Conservation (phyloP, 2,888 invertebrate genomes). For the Gymnoscelis rufifasciata region DNA sequence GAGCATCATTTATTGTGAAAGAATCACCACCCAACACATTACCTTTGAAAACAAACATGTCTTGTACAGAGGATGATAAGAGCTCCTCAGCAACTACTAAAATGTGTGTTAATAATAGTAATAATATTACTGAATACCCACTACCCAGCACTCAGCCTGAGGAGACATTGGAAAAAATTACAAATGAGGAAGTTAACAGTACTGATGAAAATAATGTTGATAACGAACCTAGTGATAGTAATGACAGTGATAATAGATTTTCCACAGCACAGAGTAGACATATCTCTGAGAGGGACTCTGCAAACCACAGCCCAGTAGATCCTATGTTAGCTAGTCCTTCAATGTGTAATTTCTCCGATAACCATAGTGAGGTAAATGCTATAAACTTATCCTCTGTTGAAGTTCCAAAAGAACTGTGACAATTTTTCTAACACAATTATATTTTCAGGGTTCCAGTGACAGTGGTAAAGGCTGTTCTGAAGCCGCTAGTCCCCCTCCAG, state of each 20-base stretch:
- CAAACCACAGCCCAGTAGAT: conserved; percentile 88
- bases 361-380: conserved; percentile 80
- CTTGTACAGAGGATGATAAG: conserved; percentile 38
- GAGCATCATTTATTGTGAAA: conserved; percentile 43
- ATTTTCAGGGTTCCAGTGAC: conserved; percentile 85
- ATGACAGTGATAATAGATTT: conserved; percentile 58
- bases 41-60: conserved; percentile 40
- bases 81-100: conserved; percentile 38
- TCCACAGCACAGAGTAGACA: conserved; percentile 59
- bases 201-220: conserved; percentile 50
- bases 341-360: conserved; percentile 83
- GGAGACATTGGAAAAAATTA: conserved; percentile 39
- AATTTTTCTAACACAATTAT: not conserved
- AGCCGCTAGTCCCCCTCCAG: conserved; percentile 84
- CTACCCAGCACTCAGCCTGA: conserved; percentile 47
- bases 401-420: not conserved
- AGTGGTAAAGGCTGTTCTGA: conserved; percentile 90
- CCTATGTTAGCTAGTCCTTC: conserved; percentile 84
- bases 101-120: conserved; percentile 36
- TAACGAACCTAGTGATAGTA: conserved; percentile 55
- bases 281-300: conserved; percentile 82
- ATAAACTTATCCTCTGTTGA: not conserved
- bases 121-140: conserved; percentile 40
- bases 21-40: conserved; percentile 32
- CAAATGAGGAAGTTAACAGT: conserved; percentile 41